phyloP scores from a whole-genome alignment of 2,113 vertebrate genomes.

The Symphodus melops region DNA sequence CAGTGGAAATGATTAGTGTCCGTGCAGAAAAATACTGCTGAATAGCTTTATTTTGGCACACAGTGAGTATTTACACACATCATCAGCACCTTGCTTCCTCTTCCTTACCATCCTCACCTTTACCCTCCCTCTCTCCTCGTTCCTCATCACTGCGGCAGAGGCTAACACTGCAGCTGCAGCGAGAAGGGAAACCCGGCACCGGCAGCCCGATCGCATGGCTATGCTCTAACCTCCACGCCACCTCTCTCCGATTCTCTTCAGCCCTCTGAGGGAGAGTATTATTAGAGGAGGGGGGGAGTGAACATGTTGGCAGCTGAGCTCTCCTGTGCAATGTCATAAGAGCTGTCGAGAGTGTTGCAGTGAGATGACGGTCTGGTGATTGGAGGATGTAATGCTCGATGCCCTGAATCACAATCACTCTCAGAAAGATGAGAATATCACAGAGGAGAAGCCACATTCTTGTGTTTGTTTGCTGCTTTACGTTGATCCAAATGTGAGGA shows the following conservation, averaged over 20 bases:
- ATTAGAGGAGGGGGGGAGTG: slow-evolving; percentile 59
- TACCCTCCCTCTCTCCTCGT: slow-evolving; percentile 23
- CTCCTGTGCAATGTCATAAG: slow-evolving; percentile 47
- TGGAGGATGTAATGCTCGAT: slow-evolving; percentile 21
- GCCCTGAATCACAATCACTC: slow-evolving; percentile 41
- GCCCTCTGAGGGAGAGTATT: slow-evolving; percentile 61
- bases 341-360: slow-evolving; percentile 42
- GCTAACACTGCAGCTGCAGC: slow-evolving; percentile 48
- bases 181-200: slow-evolving; percentile 49
- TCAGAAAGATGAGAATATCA: slow-evolving; percentile 8
- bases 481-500: background rate
- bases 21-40: slow-evolving; percentile 61
- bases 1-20: slow-evolving; percentile 49
- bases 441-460: background rate
- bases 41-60: slow-evolving; percentile 40
- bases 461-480: background rate
- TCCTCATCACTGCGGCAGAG: slow-evolving; percentile 60
- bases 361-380: slow-evolving; percentile 31
- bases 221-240: slow-evolving; percentile 36
- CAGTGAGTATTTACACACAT: slow-evolving; percentile 39
- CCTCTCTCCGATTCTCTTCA: slow-evolving; percentile 30
- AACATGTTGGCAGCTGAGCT: slow-evolving; percentile 33
- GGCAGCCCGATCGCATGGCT: slow-evolving; percentile 10
- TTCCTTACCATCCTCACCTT: slow-evolving; percentile 47
- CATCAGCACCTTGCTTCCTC: slow-evolving; percentile 32